Conservation (phyloP, 2,113 vertebrate genomes). For the Spilogale gracilis region DNA sequence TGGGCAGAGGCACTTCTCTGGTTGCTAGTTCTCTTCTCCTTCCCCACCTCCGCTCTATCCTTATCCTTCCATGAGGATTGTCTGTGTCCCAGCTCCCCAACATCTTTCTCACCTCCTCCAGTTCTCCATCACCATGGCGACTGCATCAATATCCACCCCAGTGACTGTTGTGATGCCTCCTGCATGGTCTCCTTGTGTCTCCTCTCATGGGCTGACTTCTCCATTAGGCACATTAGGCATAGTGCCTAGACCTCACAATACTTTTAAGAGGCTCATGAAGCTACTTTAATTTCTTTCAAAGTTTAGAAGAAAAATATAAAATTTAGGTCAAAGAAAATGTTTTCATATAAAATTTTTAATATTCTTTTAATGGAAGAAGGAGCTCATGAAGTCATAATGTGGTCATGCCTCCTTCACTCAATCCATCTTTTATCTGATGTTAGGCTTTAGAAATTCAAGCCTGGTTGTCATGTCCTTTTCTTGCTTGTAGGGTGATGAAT, state of each 20-base stretch:
- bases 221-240: neutral
- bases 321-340: neutral
- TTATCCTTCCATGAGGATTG: neutral
- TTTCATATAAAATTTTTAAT: neutral
- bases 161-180: constrained; percentile 59
- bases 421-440: neutral
- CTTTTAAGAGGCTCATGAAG: neutral
- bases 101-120: neutral
- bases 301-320: neutral
- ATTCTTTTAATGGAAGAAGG: neutral
- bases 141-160: neutral
- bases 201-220: neutral
- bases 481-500: neutral
- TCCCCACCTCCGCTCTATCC: neutral
- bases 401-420: rapidly evolving
- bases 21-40: neutral
- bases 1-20: neutral
- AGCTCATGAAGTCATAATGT: neutral
- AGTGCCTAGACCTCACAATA: neutral
- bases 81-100: neutral
- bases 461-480: neutral
- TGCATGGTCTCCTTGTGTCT: neutral
- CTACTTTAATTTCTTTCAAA: neutral
- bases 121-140: neutral
- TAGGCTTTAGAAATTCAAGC: neutral